Evolutionary conservation across 2,888 invertebrate species (phyloP).

Genomic region (Tyria jacobaeae): DNA sequence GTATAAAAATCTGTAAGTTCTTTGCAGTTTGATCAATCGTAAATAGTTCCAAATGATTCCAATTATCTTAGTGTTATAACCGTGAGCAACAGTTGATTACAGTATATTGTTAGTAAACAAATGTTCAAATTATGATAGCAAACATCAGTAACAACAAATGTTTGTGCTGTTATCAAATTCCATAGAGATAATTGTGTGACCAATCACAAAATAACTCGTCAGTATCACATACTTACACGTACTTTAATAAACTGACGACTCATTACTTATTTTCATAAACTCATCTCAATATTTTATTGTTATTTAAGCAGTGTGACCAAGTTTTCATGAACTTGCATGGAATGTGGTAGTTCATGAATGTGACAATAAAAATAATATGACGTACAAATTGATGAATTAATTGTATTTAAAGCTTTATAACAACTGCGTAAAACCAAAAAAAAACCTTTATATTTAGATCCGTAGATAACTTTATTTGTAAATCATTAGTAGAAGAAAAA

Average conservation of each 20-base stretch:
- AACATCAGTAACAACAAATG: not conserved
- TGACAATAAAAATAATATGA: no score
- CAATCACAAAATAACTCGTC: not conserved
- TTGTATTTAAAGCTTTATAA: no score
- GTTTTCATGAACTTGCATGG: no score
- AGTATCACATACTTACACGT: not conserved
- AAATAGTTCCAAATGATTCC: not conserved
- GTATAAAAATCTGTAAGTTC: no score
- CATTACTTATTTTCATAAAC: not conserved
- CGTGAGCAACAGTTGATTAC: not conserved
- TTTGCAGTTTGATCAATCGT: no score
- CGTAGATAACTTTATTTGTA: no score
- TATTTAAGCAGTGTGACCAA: no score
- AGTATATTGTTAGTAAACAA: constrained; percentile 7
- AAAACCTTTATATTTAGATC: no score
- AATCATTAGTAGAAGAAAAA: no score
- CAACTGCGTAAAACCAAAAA: no score
- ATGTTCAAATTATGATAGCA: constrained; percentile 1
- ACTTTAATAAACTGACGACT: not conserved
- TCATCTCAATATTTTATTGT: not conserved
- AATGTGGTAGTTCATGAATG: no score
- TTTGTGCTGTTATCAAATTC: constrained; percentile 1
- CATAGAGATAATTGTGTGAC: not conserved
- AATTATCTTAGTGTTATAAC: not conserved
- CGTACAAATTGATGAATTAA: no score